Percentiles rank a stretch among this genome's conserved stretches.
Conservation (phyloP, 2,888 invertebrate genomes). For the Rhorus exstirpatorius region DNA sequence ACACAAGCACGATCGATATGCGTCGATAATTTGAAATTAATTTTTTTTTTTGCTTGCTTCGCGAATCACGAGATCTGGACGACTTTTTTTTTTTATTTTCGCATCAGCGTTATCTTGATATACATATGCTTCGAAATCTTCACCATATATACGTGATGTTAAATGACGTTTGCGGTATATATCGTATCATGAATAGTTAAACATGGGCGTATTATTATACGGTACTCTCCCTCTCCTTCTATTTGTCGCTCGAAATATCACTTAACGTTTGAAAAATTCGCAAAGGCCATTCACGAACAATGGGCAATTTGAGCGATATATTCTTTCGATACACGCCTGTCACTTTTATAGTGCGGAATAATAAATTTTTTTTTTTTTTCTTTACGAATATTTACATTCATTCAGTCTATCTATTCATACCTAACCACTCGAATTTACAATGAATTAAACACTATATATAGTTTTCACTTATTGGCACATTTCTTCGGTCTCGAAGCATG, state of each 20-base stretch:
- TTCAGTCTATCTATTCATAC: constrained; percentile 70
- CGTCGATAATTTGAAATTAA: constrained; percentile 35
- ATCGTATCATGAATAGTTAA: constrained; percentile 63
- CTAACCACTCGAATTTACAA: constrained; percentile 71
- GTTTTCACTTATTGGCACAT: constrained; percentile 69
- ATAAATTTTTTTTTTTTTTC: constrained; percentile 61
- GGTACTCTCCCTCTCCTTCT: constrained; percentile 44
- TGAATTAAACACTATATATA: constrained; percentile 64
- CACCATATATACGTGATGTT: constrained; percentile 43
- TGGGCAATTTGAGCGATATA: constrained; percentile 51
- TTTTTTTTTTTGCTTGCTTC: constrained; percentile 22
- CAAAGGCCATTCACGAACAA: constrained; percentile 47
- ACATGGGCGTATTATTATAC: constrained; percentile 56
- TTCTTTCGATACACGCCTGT: constrained; percentile 47
- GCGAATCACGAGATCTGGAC: constrained; percentile 31
- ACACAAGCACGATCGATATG: constrained; percentile 62
- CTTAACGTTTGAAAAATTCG: constrained; percentile 52
- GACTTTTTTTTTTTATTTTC: constrained; percentile 31
- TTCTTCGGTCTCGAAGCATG: constrained; percentile 63
- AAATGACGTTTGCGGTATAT: constrained; percentile 66
- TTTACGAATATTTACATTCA: constrained; percentile 71
- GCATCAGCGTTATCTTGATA: constrained; percentile 34
- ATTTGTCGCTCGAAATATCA: constrained; percentile 40
- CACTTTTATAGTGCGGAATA: constrained; percentile 47
- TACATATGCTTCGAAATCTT: constrained; percentile 47